phyloP scores from a whole-genome alignment of 2,113 vertebrate genomes.

The Potamarius usumacintae region DNA sequence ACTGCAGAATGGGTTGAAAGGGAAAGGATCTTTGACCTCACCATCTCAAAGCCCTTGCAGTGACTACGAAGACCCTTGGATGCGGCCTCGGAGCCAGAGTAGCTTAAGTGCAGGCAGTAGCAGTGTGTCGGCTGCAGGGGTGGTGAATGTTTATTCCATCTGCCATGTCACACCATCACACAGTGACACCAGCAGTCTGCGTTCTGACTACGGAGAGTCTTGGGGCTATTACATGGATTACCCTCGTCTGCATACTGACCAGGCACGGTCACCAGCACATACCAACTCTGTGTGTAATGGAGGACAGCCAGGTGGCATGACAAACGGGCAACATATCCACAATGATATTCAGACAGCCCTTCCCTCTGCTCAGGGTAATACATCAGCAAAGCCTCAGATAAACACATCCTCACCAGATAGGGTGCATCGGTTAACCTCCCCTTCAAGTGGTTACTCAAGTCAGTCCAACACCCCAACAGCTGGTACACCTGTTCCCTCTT shows the following conservation, averaged over 20 bases:
- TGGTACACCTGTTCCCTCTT: slow-evolving; percentile 88
- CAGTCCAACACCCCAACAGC: slow-evolving; percentile 97
- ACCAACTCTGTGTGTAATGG: slow-evolving; percentile 53
- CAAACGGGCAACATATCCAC: slow-evolving; percentile 65
- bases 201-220: slow-evolving; percentile 88
- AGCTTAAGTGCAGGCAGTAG: slow-evolving; percentile 84
- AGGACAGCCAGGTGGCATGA: slow-evolving; percentile 64
- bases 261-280: slow-evolving; percentile 64
- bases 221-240: slow-evolving; percentile 93
- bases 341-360: slow-evolving; percentile 62
- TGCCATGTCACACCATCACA: slow-evolving; percentile 87
- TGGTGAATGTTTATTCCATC: slow-evolving; percentile 83
- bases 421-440: slow-evolving; percentile 88
- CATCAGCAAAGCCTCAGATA: slow-evolving; percentile 75
- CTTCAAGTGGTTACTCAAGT: slow-evolving; percentile 96
- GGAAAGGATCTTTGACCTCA: slow-evolving; percentile 79
- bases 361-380: slow-evolving; percentile 63
- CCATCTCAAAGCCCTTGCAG: slow-evolving; percentile 92
- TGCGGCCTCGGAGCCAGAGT: slow-evolving; percentile 90
- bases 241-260: slow-evolving; percentile 70
- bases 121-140: slow-evolving; percentile 76
- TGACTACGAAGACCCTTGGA: slow-evolving; percentile 93
- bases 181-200: slow-evolving; percentile 92
- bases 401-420: slow-evolving; percentile 83
- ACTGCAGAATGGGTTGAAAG: slow-evolving; percentile 82